A percentile compares a stretch with the other conserved stretches of the same genome.
Evolutionary conservation across 1,140 invertebrate species (phyloP).

Genomic region (Triops longicaudatus): DNA sequence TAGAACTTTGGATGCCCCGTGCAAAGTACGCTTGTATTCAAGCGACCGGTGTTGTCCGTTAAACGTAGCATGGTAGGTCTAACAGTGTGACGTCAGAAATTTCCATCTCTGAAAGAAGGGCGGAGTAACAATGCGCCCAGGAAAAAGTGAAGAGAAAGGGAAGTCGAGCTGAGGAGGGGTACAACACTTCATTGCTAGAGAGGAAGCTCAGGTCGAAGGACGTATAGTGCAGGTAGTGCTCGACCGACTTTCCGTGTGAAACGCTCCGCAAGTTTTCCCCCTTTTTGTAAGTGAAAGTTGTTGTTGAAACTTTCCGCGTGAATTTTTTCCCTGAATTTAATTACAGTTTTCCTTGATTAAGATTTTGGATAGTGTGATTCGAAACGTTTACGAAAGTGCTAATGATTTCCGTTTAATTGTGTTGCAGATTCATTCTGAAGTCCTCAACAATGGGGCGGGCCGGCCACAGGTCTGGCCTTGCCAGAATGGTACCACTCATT

Average conservation of each 20-base stretch:
- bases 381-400: too few relatives aligned
- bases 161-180: neutral
- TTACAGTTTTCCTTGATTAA: neutral
- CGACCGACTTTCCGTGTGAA: neutral
- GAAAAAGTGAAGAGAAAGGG: neutral
- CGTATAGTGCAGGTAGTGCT: neutral
- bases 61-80: neutral
- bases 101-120: neutral
- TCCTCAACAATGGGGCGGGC: neutral
- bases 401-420: neutral
- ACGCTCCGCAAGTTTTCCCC: neutral
- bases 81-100: neutral
- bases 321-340: neutral
- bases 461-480: slow-evolving; percentile 4
- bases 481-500: neutral
- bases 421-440: slow-evolving; percentile 1
- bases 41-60: too few relatives aligned
- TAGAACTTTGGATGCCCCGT: neutral
- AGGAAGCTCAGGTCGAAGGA: slow-evolving; percentile 3
- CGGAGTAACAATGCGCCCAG: slow-evolving; percentile 2
- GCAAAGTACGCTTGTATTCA: too few relatives aligned
- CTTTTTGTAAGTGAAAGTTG: neutral
- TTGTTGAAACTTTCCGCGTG: neutral
- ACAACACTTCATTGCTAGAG: neutral
- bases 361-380: neutral